Evolutionary conservation across 2,888 invertebrate species (phyloP).

Genomic region (Seladonia tumulorum): DNA sequence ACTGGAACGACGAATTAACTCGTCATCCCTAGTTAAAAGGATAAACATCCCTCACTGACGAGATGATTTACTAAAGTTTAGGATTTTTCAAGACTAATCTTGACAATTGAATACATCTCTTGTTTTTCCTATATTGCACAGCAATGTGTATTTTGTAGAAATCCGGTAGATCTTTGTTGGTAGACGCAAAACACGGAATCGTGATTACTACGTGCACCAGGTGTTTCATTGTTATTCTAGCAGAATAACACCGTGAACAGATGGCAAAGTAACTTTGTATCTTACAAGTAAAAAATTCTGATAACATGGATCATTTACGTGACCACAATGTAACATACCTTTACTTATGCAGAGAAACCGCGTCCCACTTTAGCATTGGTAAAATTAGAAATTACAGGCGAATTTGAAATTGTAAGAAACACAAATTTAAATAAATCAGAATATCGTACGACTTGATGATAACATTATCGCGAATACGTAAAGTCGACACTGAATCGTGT

Average conservation of each 20-base stretch:
- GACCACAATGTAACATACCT: background rate
- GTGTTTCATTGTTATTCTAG: background rate
- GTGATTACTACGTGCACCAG: background rate
- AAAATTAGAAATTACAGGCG: too few species aligned
- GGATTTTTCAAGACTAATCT: background rate
- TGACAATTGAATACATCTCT: background rate
- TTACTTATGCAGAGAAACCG: background rate
- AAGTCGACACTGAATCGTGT: background rate
- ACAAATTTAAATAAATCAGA: background rate
- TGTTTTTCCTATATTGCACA: background rate
- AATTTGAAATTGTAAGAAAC: background rate
- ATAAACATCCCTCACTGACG: too few species aligned
- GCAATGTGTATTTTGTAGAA: background rate
- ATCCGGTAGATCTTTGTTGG: background rate
- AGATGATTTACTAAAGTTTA: background rate
- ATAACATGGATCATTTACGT: constrained; percentile 1
- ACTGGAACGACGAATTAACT: too few species aligned
- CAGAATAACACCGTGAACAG: background rate
- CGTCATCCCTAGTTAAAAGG: too few species aligned
- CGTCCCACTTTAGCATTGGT: background rate
- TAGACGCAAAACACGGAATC: background rate
- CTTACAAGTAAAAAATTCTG: background rate
- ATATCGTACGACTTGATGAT: background rate
- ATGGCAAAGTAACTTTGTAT: background rate
- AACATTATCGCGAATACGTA: background rate